These are phyloP conservation scores for Olivierus martensii DNA, from an alignment of 1,140 invertebrate species.

Conservation along the genomic window DNA sequence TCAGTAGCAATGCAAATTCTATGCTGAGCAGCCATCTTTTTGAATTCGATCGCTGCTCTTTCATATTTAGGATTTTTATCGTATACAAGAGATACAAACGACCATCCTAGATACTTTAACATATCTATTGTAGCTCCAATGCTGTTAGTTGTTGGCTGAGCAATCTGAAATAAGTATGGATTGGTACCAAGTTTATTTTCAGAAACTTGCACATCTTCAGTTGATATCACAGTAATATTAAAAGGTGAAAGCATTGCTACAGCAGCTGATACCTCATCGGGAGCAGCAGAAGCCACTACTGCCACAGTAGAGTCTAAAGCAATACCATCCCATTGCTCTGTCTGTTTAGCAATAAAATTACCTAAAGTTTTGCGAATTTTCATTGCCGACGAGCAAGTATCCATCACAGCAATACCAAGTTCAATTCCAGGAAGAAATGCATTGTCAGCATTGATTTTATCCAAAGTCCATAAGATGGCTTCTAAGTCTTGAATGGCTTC, in stretches of 20 bases:
- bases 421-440: conserved; percentile 22
- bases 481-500: conserved; percentile 33
- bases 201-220: conserved; percentile 9
- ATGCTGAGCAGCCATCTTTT: conserved; percentile 21
- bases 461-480: conserved; percentile 34
- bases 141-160: conserved; percentile 13
- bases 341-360: conserved; percentile 4
- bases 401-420: conserved; percentile 23
- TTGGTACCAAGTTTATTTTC: conserved; percentile 1
- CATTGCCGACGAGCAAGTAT: conserved; percentile 25
- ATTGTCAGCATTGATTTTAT: conserved; percentile 31
- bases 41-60: conserved; percentile 23
- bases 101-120: conserved; percentile 29
- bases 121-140: conserved; percentile 25
- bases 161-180: conserved; percentile 12
- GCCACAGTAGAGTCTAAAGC: conserved; percentile 2
- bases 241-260: conserved; percentile 16
- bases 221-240: conserved; percentile 21
- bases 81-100: conserved; percentile 30
- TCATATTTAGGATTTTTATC: conserved; percentile 23
- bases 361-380: conserved; percentile 10
- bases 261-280: conserved; percentile 13
- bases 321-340: conserved; percentile 4
- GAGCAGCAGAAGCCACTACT: conserved; percentile 2
- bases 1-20: conserved; percentile 21